These are phyloP conservation scores for Leucopsar rothschildi DNA, from an alignment of 2,113 vertebrate genomes.

Conservation along the genomic window DNA sequence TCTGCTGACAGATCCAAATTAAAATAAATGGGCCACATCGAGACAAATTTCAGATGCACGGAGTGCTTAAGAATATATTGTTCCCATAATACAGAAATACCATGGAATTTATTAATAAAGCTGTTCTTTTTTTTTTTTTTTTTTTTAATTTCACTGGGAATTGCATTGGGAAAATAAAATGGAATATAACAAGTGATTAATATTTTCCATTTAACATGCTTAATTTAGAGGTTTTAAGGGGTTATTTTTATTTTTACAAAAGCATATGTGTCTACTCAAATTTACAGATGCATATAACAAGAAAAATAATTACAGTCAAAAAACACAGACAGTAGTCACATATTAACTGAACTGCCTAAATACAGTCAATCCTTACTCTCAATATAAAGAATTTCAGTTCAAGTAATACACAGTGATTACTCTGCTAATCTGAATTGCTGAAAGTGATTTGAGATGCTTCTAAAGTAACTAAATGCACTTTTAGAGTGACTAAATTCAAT, in stretches of 20 bases:
- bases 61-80: constrained; percentile 59
- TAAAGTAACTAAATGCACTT: background rate
- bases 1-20: constrained; percentile 71
- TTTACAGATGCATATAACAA: background rate
- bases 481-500: background rate
- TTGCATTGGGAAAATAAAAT: background rate
- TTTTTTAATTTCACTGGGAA: background rate
- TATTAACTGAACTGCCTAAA: background rate
- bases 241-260: background rate
- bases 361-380: background rate
- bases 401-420: background rate
- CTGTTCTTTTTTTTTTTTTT: background rate
- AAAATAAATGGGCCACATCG: constrained; percentile 77
- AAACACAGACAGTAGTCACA: background rate
- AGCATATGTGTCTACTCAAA: background rate
- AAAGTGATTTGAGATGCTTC: background rate
- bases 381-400: background rate
- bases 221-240: background rate
- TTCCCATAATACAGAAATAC: constrained; percentile 45
- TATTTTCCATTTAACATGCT: background rate
- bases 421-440: constrained; percentile 3
- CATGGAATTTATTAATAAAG: constrained; percentile 38
- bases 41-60: constrained; percentile 70
- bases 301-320: background rate
- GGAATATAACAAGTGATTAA: background rate